Base-by-base conservation (phyloP, 2,888 invertebrate genomes). In the Hirtodrosophila trivittata region DNA sequence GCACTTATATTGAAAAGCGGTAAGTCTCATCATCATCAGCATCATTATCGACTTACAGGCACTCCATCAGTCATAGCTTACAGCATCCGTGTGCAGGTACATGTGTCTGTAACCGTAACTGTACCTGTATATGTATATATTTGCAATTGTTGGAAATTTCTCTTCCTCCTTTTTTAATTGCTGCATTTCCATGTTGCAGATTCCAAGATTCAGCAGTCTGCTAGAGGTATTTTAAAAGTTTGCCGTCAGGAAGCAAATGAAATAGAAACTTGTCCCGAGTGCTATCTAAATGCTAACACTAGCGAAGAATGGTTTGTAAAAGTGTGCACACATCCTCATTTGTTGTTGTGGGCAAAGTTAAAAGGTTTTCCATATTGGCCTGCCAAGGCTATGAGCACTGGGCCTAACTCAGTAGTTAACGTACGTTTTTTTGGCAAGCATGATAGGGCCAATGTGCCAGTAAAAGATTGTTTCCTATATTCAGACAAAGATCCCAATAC, bases 331-430 rank as follows among this genome's bases (percentile, higher is more conserved):
- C 94, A 94, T 55, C 98, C 98, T 0, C 98, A 98, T 91, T 92
- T 96, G 10, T 91, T 98, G 54, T 94, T 98, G 0, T 99, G 98
- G 98, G 98, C 98, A 0, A 98, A 98, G 89, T 92, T 98, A 8
- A 97, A 98, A 92, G 98, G 94, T 90, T 98, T 98, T 87, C 98
- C 98, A 0, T 98, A 95, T 90, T 99, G 98, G 98, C 98, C 98
- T 0, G 98, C 97, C 0, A 98, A 98, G 91, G 96, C 95, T 0
- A 95, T 97, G 95, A 93, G 94, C 0, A 90, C 93, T 5, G 94
- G 93, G 56, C 91, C 92, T 14, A 90, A 93, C 6, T 94, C 95
- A 0, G 91, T 93, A 77, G 96, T 97, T 0, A 97, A 98, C 90
- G 97, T 97, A 1, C 92, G 97, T 1, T 98, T 98, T 91, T 98